Conservation (phyloP, 2,113 vertebrate species). For the Oceanodroma tethys region DNA sequence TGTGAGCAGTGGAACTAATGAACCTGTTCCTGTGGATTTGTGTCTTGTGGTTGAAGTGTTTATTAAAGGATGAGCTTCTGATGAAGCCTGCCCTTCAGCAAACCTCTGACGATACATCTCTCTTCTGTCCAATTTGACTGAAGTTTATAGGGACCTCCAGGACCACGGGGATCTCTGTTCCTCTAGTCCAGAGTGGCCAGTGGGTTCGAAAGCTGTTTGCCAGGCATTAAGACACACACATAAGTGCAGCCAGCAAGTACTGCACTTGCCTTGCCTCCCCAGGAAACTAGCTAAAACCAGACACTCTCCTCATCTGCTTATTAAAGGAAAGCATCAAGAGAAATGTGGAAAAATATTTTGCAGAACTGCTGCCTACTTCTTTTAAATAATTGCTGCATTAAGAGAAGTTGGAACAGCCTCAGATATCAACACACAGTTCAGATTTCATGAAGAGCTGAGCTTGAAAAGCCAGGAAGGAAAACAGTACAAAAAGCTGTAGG, state of each 20-base stretch:
- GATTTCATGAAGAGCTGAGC: constrained; percentile 46
- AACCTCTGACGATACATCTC: background rate
- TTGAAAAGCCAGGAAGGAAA: constrained; percentile 40
- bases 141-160: background rate
- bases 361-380: constrained; percentile 7
- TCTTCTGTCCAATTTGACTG: background rate
- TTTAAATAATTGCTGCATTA: constrained; percentile 36
- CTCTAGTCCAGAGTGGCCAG: background rate
- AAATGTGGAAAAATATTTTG: constrained; percentile 35
- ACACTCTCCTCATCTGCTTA: background rate
- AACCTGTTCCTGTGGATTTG: background rate
- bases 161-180: background rate
- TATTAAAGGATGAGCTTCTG: background rate
- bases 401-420: constrained; percentile 19
- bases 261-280: background rate
- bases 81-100: background rate
- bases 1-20: background rate
- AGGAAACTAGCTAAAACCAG: background rate
- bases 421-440: constrained; percentile 45
- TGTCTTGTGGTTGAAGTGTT: background rate
- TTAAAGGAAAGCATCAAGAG: constrained; percentile 9
- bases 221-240: background rate
- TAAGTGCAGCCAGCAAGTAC: background rate
- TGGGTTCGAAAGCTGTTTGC: background rate
- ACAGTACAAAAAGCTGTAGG: constrained; percentile 31